Conservation (phyloP, 2,113 vertebrate species). For the Cyphomyrus plagiostoma region DNA sequence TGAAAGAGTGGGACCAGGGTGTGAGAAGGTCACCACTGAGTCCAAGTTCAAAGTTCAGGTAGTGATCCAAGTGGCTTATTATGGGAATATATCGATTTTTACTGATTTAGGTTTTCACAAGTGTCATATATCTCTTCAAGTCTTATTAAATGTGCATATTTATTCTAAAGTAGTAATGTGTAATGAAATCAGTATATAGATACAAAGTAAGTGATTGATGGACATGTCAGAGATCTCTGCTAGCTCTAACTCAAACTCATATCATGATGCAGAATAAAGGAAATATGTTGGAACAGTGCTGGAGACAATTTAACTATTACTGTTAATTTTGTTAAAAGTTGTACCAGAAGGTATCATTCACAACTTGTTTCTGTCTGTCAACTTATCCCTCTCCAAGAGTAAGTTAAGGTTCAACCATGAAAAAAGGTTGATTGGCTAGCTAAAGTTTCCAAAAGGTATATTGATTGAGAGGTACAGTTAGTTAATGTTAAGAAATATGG, state of each 20-base stretch:
- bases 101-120: background rate
- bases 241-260: background rate
- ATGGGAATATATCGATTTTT: background rate
- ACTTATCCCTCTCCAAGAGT: background rate
- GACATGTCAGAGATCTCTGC: background rate
- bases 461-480: background rate
- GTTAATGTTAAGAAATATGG: background rate
- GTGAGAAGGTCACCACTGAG: slow-evolving; percentile 59
- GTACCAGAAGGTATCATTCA: background rate
- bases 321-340: background rate
- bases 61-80: background rate
- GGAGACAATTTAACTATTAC: background rate
- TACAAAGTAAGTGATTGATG: background rate
- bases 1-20: slow-evolving; percentile 52
- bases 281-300: background rate
- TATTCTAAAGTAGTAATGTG: background rate
- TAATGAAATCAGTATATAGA: background rate
- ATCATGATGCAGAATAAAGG: background rate
- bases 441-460: background rate
- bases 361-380: background rate
- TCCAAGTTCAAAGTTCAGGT: slow-evolving; percentile 66
- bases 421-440: background rate
- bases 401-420: background rate
- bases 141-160: background rate
- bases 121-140: background rate